Base-by-base conservation (phyloP, 30 jellyfish, hydroid and myxozoan species). In the Phacellophora camtschatica region DNA sequence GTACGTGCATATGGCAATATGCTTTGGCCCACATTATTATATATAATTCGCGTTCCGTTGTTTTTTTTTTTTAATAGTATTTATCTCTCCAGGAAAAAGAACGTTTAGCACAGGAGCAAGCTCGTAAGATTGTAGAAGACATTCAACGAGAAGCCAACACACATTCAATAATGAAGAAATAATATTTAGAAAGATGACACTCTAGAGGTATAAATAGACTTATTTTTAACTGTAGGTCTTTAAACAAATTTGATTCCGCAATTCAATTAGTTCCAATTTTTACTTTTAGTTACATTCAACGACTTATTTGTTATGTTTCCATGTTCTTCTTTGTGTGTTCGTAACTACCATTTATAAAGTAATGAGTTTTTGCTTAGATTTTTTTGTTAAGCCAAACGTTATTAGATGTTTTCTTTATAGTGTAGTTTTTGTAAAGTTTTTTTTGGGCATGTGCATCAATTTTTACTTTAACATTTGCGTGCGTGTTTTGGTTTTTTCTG, bases 61-160 rank as follows among this genome's bases (percentile, higher is more conserved):
- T 11, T 24, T 30, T 73, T 35, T 39, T 56, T 2, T 15, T 4
- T n/a, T n/a, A n/a, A n/a, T n/a, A n/a, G n/a, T n/a, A n/a, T n/a
- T n/a, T n/a, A n/a, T n/a, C n/a, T n/a, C n/a, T n/a, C n/a, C 77
- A 91, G 97, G 99, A 93, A 64, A 81, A 95, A 55, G 99, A 93
- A 41, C 81, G 89, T 3, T 22, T 86, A 5, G 99, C 99, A 4
- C 58, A 81, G 97, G 95, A 93, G 65, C 74, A 86, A 24, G 99
- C 99, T 5, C 59, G 88, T 23, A 86, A 82, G 59, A 86, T 93
- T 65, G 87, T 93, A 46, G 92, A 74, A 54, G 99, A 93, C 67
- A 76, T 93, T 8, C 94, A 85, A 61, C 79, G 67, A 55, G 89
- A 82, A 65, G 84, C 90, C 16, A 81, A 67, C 43, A 72, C 62